phyloP scores from a whole-genome alignment of 2,797 vertebrate species.

The Dryobates pubescens region DNA sequence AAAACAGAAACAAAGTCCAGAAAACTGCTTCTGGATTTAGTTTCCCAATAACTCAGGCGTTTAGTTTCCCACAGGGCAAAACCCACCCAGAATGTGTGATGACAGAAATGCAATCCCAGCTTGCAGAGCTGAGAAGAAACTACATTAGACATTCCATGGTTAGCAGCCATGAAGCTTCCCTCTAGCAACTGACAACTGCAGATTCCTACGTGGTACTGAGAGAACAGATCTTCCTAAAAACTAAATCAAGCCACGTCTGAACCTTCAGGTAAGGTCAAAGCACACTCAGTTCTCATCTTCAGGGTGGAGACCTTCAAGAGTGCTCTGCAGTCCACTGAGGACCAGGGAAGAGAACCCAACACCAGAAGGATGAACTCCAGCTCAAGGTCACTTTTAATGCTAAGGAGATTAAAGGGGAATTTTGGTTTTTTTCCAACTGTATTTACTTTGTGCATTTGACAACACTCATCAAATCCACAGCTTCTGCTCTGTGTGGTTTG shows the following conservation, averaged over 20 bases:
- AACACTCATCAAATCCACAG: background rate
- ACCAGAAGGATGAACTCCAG: background rate
- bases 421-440: background rate
- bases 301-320: background rate
- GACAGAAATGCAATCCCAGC: background rate
- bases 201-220: background rate
- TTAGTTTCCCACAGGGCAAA: background rate
- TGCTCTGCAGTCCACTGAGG: background rate
- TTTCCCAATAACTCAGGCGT: background rate
- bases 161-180: background rate
- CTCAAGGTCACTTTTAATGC: slow-evolving; percentile 7
- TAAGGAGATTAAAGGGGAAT: slow-evolving; percentile 12
- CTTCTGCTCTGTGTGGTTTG: background rate
- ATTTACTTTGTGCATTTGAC: slow-evolving; percentile 2
- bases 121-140: background rate
- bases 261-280: background rate
- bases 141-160: background rate
- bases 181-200: background rate
- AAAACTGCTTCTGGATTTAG: background rate
- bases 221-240: background rate
- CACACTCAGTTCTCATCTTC: background rate
- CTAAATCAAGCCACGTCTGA: background rate
- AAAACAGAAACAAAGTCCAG: background rate
- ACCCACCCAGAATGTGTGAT: background rate
- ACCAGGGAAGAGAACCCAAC: background rate